Evolutionary conservation across 2,888 invertebrate species (phyloP).

Genomic region (Clivina fossor): DNA sequence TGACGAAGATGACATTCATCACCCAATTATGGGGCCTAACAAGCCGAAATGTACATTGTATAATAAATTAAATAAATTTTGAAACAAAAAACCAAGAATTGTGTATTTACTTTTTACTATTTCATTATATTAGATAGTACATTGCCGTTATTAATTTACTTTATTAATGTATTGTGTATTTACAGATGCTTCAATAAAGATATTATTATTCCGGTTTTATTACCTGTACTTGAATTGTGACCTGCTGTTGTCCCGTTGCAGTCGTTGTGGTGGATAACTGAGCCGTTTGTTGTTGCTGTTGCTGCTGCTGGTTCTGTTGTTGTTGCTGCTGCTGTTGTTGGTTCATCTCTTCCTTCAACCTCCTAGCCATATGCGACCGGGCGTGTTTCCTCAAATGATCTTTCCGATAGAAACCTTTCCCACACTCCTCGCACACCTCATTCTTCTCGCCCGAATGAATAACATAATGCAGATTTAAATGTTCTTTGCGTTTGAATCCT

Average conservation of each 20-base stretch:
- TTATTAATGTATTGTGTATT: no score
- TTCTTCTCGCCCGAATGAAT: constrained; percentile 84
- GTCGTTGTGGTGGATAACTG: constrained; percentile 43
- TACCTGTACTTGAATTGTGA: constrained; percentile 37
- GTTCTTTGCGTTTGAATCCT: constrained; percentile 79
- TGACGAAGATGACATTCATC: no score
- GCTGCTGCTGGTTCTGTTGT: constrained; percentile 39
- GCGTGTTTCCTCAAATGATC: constrained; percentile 81
- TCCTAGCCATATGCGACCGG: constrained; percentile 73
- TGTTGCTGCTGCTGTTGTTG: constrained; percentile 50
- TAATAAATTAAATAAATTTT: no score
- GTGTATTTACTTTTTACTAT: no score
- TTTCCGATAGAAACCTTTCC: constrained; percentile 77
- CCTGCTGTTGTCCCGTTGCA: constrained; percentile 26
- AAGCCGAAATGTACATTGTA: no score
- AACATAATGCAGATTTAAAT: constrained; percentile 79
- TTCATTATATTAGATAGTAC: no score
- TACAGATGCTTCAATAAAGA: no score
- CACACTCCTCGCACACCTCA: constrained; percentile 75
- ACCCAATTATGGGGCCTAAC: no score
- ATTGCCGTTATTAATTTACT: no score
- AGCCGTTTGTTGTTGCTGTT: constrained; percentile 44
- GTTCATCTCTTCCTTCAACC: constrained; percentile 69
- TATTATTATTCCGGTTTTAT: constrained; percentile 15
- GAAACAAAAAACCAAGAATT: no score